Conservation (phyloP, 2,888 invertebrate species). For the Meta bourneti region DNA sequence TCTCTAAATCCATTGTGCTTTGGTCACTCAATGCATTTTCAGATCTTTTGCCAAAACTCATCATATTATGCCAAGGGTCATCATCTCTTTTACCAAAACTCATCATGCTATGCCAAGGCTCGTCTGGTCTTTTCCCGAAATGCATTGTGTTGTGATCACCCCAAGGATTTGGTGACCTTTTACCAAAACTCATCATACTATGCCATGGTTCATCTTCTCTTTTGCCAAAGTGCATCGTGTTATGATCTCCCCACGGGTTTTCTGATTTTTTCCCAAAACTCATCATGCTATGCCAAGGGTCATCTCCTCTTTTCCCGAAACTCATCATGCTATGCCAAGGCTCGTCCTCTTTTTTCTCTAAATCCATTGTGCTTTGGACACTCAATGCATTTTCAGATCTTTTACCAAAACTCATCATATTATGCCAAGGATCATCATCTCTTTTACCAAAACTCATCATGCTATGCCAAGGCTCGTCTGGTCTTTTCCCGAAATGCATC, state of each 20-base stretch:
- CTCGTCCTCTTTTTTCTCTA: constrained; percentile 30
- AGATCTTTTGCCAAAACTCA: constrained; percentile 56
- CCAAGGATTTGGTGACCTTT: constrained; percentile 3
- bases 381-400: constrained; percentile 31
- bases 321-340: constrained; percentile 55
- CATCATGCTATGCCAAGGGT: constrained; percentile 51
- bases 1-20: constrained; percentile 49
- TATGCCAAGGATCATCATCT: constrained; percentile 43
- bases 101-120: constrained; percentile 32
- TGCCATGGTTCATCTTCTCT: constrained; percentile 65
- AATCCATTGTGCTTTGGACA: constrained; percentile 7
- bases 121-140: constrained; percentile 57
- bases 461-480: constrained; percentile 19
- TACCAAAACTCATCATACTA: constrained; percentile 65
- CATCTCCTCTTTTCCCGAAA: constrained; percentile 34
- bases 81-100: constrained; percentile 54
- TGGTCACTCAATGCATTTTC: constrained; percentile 39
- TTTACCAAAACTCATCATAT: constrained; percentile 50
- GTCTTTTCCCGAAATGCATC: constrained; percentile 50
- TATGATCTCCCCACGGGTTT: constrained; percentile 17
- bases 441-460: constrained; percentile 53
- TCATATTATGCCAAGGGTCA: constrained; percentile 33
- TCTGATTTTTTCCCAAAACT: constrained; percentile 44
- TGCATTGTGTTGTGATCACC: constrained; percentile 34
- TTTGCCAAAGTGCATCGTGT: constrained; percentile 56